Evolutionary conservation across 2,888 invertebrate genomes (phyloP).

Genomic region (Emmelina monodactyla): DNA sequence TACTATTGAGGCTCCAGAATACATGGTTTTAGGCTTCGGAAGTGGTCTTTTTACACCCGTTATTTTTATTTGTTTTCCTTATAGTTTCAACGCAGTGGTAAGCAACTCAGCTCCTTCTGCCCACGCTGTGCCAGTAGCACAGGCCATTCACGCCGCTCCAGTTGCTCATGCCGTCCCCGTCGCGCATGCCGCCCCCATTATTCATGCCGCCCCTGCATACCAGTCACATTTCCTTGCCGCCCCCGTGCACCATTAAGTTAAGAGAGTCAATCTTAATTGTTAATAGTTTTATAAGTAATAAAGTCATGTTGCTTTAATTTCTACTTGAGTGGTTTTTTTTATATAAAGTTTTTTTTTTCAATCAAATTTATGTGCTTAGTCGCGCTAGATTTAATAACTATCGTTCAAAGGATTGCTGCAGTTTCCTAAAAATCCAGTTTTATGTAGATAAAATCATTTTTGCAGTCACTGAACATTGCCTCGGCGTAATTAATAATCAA

Average conservation of each 20-base stretch:
- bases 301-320: background rate
- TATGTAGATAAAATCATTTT: too few relatives aligned
- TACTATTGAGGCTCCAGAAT: too few relatives aligned
- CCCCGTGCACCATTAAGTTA: background rate
- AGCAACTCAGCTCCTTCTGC: slow-evolving; percentile 45
- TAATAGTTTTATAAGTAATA: background rate
- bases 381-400: too few relatives aligned
- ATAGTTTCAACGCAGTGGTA: slow-evolving; percentile 53
- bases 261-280: background rate
- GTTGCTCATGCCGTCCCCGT: slow-evolving; percentile 27
- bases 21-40: too few relatives aligned
- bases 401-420: too few relatives aligned
- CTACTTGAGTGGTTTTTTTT: background rate
- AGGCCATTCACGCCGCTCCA: slow-evolving; percentile 18
- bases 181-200: slow-evolving; percentile 20
- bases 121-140: slow-evolving; percentile 29
- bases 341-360: too few relatives aligned
- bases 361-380: too few relatives aligned
- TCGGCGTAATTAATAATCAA: too few relatives aligned
- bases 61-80: too few relatives aligned
- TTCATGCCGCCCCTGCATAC: slow-evolving; percentile 21
- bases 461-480: too few relatives aligned
- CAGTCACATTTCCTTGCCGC: background rate
- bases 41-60: too few relatives aligned
- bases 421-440: too few relatives aligned